These are phyloP conservation scores for Hydrotaea diabolus DNA, from an alignment of 2,888 invertebrate genomes.

Conservation along the genomic window DNA sequence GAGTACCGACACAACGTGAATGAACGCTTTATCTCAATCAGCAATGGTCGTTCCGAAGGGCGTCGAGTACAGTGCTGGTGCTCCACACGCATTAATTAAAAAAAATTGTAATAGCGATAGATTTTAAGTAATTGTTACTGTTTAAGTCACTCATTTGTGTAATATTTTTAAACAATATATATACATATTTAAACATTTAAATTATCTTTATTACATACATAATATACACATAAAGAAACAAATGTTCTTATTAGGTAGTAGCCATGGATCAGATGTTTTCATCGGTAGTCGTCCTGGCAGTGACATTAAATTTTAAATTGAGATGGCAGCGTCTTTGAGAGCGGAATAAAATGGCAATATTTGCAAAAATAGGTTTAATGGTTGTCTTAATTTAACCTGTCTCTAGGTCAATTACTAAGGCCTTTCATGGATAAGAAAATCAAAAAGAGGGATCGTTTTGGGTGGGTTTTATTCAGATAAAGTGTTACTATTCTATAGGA, in stretches of 20 bases:
- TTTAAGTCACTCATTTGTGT: conserved; percentile 64
- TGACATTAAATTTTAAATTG: neutral
- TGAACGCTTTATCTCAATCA: conserved; percentile 39
- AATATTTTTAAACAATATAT: conserved; percentile 55
- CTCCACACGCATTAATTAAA: conserved; percentile 26
- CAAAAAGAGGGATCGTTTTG: too few relatives aligned
- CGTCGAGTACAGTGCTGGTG: conserved; percentile 21
- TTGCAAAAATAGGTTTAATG: too few relatives aligned
- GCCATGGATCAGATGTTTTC: neutral
- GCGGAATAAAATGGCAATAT: too few relatives aligned
- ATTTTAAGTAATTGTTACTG: conserved; percentile 61
- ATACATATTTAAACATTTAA: conserved; percentile 29
- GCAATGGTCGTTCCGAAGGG: neutral
- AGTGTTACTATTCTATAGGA: conserved; percentile 59
- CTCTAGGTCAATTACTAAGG: too few relatives aligned
- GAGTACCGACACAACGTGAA: conserved; percentile 78
- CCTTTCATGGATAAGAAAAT: too few relatives aligned
- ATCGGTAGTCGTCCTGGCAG: too few relatives aligned
- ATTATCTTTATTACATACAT: conserved; percentile 21
- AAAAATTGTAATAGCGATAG: conserved; percentile 42
- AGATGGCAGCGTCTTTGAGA: too few relatives aligned
- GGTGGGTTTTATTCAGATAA: too few relatives aligned
- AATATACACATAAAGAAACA: neutral
- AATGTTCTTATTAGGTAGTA: neutral
- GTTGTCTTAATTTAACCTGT: too few relatives aligned